Evolutionary conservation across 2,113 vertebrate genomes (phyloP), one percentile per base, ranked within the genome.

Genomic region (Stegastes partitus): DNA sequence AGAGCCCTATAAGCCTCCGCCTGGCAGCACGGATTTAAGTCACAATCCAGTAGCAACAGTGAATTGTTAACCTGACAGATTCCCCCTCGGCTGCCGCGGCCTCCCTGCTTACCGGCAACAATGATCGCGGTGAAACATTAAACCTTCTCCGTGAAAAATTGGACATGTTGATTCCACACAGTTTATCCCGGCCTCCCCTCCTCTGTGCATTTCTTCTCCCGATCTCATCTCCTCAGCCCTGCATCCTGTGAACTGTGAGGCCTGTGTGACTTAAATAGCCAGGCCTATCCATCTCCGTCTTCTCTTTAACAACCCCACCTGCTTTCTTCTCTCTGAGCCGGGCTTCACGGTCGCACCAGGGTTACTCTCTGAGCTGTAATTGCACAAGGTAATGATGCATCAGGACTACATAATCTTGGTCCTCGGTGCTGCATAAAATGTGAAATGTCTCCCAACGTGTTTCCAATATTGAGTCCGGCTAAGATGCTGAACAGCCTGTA

Each of bases 11-110:
- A 77, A 81, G 49, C 68, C 68, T 74, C 37, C 4, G 2, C 28
- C 21, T 11, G 51, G 31, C 47, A 44, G 50, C 74, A 67, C 34
- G 51, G 81, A 66, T 86, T 80, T 57, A 39, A 70, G 55, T 74
- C 56, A 47, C 59, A 74, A 72, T 79, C 73, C 70, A 73, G 74
- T 26, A 67, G 77, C 26, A 74, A 67, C 59, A 51, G 49, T 67
- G 76, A 86, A 66, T 79, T 31, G 55, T 82, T 81, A 80, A 68
- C 74, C 28, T 79, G 86, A 85, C 73, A 28, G 70, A 89, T 88
- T 86, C 78, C 67, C 21, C 53, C 31, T 71, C 14, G 2, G 57
- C 65, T 55, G 15, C 50, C 1, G 0, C 1, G 23, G 25, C 23
- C 56, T 45, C 63, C 51, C 69, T 58, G 68, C 82, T 86, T 80